A percentile compares a stretch with the other conserved stretches of the same genome.
Evolutionary conservation across 2,797 vertebrate genomes (phyloP).

Genomic region (Falco novaeseelandiae): DNA sequence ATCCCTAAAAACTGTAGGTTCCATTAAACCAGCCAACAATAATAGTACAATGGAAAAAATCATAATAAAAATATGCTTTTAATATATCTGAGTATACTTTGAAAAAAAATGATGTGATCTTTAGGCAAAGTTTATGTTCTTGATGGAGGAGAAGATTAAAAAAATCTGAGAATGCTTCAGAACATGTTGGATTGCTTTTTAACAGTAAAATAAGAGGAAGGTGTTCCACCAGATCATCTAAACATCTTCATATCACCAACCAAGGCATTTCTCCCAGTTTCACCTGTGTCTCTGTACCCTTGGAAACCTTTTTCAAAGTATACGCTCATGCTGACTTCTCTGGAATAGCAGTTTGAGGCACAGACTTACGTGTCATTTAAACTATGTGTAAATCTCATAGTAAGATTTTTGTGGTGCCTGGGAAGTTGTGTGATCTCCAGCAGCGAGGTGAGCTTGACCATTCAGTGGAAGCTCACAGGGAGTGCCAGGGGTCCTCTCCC

Average conservation of each 20-base stretch:
- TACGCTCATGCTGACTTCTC: not conserved
- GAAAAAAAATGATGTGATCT: not conserved
- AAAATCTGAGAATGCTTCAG: not conserved
- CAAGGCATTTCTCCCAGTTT: not conserved
- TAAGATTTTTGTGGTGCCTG: not conserved
- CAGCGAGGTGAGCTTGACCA: rapidly evolving
- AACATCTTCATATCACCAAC: not conserved
- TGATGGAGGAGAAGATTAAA: not conserved
- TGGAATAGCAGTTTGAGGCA: not conserved
- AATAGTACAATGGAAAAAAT: not conserved
- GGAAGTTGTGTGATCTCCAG: not conserved
- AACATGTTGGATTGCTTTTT: not conserved
- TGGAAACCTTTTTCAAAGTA: not conserved
- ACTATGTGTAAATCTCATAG: rapidly evolving
- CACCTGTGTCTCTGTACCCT: not conserved
- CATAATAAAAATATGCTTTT: not conserved
- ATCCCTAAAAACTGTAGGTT: not conserved
- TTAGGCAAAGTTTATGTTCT: not conserved
- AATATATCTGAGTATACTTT: not conserved
- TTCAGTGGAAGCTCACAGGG: not conserved
- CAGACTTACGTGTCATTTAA: not conserved
- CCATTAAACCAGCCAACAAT: not conserved
- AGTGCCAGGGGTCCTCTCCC: not conserved
- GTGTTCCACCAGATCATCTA: not conserved
- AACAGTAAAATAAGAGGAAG: not conserved